These are phyloP conservation scores for Phycodurus eques DNA, from an alignment of 2,113 vertebrate genomes.

Conservation along the genomic window DNA sequence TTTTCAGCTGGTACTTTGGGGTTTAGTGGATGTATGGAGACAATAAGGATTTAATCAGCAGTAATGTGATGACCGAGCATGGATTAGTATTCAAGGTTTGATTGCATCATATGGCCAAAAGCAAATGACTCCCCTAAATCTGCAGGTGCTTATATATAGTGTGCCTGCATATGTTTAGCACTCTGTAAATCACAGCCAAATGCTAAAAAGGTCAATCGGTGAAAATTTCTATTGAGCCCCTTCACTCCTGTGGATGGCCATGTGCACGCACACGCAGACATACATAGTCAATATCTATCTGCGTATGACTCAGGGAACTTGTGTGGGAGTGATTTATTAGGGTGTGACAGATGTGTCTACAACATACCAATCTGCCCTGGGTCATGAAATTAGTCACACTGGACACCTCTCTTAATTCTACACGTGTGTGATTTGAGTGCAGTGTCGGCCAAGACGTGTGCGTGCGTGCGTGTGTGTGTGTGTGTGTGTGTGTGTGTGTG, in stretches of 20 bases:
- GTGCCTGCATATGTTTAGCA: constrained; percentile 27
- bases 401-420: constrained; percentile 49
- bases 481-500: constrained; percentile 20
- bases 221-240: constrained; percentile 38
- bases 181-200: constrained; percentile 34
- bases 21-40: constrained; percentile 37
- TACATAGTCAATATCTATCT: constrained; percentile 27
- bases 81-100: constrained; percentile 51
- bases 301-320: constrained; percentile 59
- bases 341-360: constrained; percentile 62
- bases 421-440: constrained; percentile 35
- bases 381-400: constrained; percentile 56
- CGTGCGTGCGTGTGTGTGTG: constrained; percentile 6
- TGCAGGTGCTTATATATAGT: constrained; percentile 10
- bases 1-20: constrained; percentile 22
- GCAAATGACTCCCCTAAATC: constrained; percentile 35
- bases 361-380: constrained; percentile 31
- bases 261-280: constrained; percentile 2
- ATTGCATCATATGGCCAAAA: constrained; percentile 28
- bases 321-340: constrained; percentile 56
- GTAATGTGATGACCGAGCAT: constrained; percentile 37
- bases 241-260: neutral
- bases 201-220: constrained; percentile 44
- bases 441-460: constrained; percentile 24
- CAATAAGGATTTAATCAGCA: constrained; percentile 44